A percentile compares a stretch with the other conserved stretches of the same genome.
phyloP scores from a whole-genome alignment of 2,888 invertebrate genomes.

The Tillus elongatus region DNA sequence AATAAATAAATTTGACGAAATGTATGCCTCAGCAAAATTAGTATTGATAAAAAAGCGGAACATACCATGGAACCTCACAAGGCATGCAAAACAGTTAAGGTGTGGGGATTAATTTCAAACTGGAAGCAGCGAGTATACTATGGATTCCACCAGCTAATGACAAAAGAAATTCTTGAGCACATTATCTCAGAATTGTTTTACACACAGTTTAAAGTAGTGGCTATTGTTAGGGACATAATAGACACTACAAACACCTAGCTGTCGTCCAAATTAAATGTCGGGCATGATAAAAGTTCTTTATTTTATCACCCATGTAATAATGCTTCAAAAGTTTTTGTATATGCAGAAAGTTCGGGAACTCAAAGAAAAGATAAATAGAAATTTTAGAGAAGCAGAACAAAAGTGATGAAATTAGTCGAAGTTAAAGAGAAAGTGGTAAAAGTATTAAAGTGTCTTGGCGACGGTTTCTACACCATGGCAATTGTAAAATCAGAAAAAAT shows the following conservation, averaged over 20 bases:
- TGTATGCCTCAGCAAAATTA: slow-evolving; percentile 20
- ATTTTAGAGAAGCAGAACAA: too few species aligned
- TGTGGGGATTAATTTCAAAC: slow-evolving; percentile 17
- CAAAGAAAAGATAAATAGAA: too few species aligned
- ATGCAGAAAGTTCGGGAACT: too few species aligned
- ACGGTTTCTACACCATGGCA: too few species aligned
- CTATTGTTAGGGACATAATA: slow-evolving; percentile 23
- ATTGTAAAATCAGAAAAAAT: too few species aligned
- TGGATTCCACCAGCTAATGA: slow-evolving; percentile 23
- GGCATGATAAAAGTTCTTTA: slow-evolving; percentile 17
- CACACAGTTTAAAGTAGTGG: slow-evolving; percentile 22
- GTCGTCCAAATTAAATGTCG: slow-evolving; percentile 19
- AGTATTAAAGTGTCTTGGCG: too few species aligned
- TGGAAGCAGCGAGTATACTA: slow-evolving; percentile 28
- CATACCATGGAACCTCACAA: slow-evolving; percentile 23
- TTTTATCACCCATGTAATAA: slow-evolving; percentile 18
- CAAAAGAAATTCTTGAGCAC: slow-evolving; percentile 19
- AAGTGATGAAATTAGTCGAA: too few species aligned
- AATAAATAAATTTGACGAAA: too few species aligned
- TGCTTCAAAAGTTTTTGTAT: slow-evolving; percentile 19
- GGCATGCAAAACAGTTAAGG: slow-evolving; percentile 22
- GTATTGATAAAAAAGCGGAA: slow-evolving; percentile 22
- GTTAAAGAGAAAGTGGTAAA: too few species aligned
- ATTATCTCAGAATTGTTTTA: slow-evolving; percentile 20
- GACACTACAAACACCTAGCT: slow-evolving; percentile 17